Base-by-base conservation (phyloP, 2,797 vertebrate genomes). In the Kryptolebias ocellatus region DNA sequence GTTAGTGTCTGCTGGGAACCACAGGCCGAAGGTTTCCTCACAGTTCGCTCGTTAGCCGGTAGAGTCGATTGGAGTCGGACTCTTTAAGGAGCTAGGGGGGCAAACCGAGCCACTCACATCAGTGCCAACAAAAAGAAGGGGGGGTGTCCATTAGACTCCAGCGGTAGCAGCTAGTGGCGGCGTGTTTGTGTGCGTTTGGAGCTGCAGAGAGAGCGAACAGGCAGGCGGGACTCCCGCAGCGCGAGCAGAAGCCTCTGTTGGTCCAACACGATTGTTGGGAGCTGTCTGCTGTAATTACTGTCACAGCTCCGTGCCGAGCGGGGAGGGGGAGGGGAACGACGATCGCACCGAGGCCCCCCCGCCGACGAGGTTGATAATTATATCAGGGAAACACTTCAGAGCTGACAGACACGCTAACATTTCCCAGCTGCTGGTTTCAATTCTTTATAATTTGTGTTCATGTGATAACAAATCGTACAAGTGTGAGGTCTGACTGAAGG, bases 251-350 rank as follows among this genome's bases (percentile, higher is more conserved):
- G 89, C 76, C 89, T 90, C 91, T 92, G 92, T 92, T 92, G 90
- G 91, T 74, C 86, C 89, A 92, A 92, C 90, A 92, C 84, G 80
- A 92, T 91, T 92, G 91, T 93, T 89, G 87, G 89, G 82, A 81
- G 80, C 84, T 92, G 91, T 92, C 91, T 78, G 56, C 64, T 84
- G 83, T 83, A 79, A 92, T 92, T 84, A 92, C 80, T 65, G 87
- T 90, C 90, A 91, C 73, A n/a, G 80, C 84, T 82, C 68, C 79
- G 76, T 7, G 73, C 49, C 59, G 62, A 5, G 67, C 72, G 72
- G 78, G 60, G 20, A 24, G 42, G 20, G 45, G 46, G 69, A 52
- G 60, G 47, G 77, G 58, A 57, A 74, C 70, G 73, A 59, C 66
- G 34, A 82, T 64, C 50, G 10, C 70, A 18, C 20, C 16, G 37